phyloP scores from a whole-genome alignment of 2,797 vertebrate genomes.

The Etheostoma nigrum region DNA sequence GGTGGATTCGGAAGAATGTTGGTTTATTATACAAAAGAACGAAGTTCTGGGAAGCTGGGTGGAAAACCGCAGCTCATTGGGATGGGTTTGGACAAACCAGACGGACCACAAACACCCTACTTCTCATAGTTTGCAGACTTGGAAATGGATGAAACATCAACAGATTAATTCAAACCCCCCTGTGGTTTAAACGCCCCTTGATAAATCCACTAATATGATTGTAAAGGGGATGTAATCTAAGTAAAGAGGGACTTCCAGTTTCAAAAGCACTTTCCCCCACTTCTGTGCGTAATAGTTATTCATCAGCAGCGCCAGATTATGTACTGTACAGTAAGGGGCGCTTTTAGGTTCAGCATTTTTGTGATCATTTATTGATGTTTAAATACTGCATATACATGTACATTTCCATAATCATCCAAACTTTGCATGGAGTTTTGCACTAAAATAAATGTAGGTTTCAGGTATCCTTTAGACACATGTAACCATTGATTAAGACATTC shows the following conservation, averaged over 20 bases:
- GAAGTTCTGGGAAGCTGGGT: conserved; percentile 63
- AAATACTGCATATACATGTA: background rate
- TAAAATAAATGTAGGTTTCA: background rate
- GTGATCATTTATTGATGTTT: background rate
- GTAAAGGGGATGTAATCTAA: conserved; percentile 47
- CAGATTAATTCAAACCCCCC: conserved; percentile 66
- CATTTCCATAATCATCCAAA: background rate
- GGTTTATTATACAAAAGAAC: conserved; percentile 59
- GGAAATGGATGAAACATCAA: conserved; percentile 68
- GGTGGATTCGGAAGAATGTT: conserved; percentile 65
- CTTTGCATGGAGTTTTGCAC: background rate
- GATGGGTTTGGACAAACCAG: conserved; percentile 54
- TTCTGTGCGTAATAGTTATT: conserved; percentile 13
- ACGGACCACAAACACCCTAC: conserved; percentile 46
- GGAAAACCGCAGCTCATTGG: conserved; percentile 59
- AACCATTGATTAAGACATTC: background rate
- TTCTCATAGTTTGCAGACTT: conserved; percentile 43
- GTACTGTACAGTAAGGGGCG: no score
- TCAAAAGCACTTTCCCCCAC: conserved; percentile 17
- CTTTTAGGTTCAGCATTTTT: background rate
- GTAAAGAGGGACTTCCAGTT: conserved; percentile 54
- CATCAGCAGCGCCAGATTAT: background rate
- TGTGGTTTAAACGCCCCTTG: conserved; percentile 48
- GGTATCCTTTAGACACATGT: background rate
- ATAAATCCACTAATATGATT: conserved; percentile 57